A percentile compares a stretch with the other conserved stretches of the same genome.
Conservation (phyloP, 2,797 vertebrate genomes). For the Sebastes vulpes region DNA sequence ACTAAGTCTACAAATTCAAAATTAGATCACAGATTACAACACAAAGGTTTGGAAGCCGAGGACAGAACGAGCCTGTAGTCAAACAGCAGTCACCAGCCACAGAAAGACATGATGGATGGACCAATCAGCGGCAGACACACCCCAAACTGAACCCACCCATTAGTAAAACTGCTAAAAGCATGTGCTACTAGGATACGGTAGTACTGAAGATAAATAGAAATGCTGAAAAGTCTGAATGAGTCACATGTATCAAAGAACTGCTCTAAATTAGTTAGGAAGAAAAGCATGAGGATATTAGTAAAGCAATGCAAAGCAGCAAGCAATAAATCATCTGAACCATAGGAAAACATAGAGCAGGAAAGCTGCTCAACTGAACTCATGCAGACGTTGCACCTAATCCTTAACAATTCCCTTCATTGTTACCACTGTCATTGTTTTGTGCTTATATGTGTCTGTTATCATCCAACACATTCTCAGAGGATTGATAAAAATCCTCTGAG, state of each 20-base stretch:
- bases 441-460: conserved; percentile 47
- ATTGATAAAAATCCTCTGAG: conserved; percentile 20
- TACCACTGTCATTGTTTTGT: conserved; percentile 15
- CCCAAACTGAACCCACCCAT: neutral
- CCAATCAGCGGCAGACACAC: no score
- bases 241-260: neutral
- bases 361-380: conserved; percentile 1
- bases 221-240: neutral
- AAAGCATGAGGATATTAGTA: neutral
- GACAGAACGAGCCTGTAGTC: neutral
- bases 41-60: neutral
- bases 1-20: neutral
- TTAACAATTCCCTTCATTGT: neutral
- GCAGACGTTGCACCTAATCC: neutral
- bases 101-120: no score
- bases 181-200: neutral
- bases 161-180: neutral
- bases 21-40: neutral
- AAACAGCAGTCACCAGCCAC: no score
- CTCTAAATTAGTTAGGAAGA: neutral
- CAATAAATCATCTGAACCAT: neutral
- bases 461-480: conserved; percentile 29
- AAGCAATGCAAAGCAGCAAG: neutral
- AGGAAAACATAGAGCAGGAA: neutral
- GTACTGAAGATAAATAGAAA: neutral